Evolutionary conservation across 2,113 vertebrate genomes (phyloP).

Genomic region (Sinosuthora webbiana): DNA sequence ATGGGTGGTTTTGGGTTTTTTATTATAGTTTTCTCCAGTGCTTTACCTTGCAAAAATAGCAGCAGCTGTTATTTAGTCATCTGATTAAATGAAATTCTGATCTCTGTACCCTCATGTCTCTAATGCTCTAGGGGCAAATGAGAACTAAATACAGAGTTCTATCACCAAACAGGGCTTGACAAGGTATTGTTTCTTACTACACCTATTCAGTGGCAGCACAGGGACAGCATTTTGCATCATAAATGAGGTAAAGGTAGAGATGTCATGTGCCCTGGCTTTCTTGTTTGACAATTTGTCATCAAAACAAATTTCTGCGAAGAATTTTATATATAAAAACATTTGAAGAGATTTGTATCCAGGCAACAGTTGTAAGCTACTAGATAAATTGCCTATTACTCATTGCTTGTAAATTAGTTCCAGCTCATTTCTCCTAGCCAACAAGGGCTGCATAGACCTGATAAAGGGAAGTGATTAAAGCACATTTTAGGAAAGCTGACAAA

Average conservation of each 20-base stretch:
- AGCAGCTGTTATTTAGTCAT: background rate
- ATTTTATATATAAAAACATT: slow-evolving; percentile 27
- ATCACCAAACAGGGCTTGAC: background rate
- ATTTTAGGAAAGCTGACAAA: background rate
- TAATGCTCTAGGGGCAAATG: background rate
- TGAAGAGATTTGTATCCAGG: slow-evolving; percentile 50
- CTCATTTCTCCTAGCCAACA: slow-evolving; percentile 42
- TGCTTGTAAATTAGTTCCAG: slow-evolving; percentile 44
- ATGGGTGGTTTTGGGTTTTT: rapidly evolving
- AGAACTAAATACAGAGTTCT: background rate
- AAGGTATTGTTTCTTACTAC: background rate
- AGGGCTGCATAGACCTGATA: slow-evolving; percentile 47
- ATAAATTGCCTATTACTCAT: slow-evolving; percentile 35
- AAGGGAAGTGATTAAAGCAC: background rate
- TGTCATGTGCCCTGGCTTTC: background rate
- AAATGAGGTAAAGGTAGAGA: background rate
- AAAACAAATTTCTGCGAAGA: slow-evolving; percentile 28
- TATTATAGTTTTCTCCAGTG: background rate
- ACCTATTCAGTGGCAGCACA: background rate
- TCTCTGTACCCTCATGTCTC: background rate
- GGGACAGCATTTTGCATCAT: background rate
- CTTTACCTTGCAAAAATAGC: background rate
- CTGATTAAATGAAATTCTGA: background rate
- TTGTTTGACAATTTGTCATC: background rate
- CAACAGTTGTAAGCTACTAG: slow-evolving; percentile 49